Conservation (phyloP, 2,888 invertebrate species). For the Scrobipalpa atriplicella region DNA sequence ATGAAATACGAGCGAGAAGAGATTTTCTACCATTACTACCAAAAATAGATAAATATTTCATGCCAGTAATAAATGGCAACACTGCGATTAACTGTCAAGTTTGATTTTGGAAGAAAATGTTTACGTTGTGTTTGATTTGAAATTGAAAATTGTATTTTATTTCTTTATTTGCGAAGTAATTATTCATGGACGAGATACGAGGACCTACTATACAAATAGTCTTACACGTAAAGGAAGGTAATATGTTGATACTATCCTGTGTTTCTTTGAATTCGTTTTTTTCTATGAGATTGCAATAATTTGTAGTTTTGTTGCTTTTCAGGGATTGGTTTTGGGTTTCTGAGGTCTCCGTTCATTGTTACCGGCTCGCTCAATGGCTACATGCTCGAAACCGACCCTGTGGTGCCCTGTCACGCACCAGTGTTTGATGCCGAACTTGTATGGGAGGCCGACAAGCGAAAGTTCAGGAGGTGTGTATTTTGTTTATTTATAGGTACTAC, state of each 20-base stretch:
- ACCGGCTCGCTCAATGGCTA: slow-evolving; percentile 85
- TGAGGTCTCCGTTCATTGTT: slow-evolving; percentile 79
- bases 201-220: slow-evolving; percentile 86
- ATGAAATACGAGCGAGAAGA: neutral
- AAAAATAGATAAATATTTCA: neutral
- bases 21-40: neutral
- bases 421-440: slow-evolving; percentile 88
- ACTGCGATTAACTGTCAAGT: slow-evolving; percentile 30
- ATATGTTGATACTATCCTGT: neutral
- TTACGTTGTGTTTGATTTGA: slow-evolving; percentile 64
- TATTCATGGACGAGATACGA: slow-evolving; percentile 84
- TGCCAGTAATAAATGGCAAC: slow-evolving; percentile 29
- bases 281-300: neutral
- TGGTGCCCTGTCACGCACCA: slow-evolving; percentile 81
- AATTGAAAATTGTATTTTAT: slow-evolving; percentile 52
- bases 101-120: slow-evolving; percentile 58
- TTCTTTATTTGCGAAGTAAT: slow-evolving; percentile 43
- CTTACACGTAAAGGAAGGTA: slow-evolving; percentile 86
- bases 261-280: slow-evolving; percentile 3
- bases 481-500: no score
- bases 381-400: slow-evolving; percentile 86
- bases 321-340: slow-evolving; percentile 84
- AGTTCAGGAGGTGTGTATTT: slow-evolving; percentile 82
- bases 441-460: slow-evolving; percentile 90
- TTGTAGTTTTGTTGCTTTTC: slow-evolving; percentile 35